Conservation (phyloP, 1,140 invertebrate species). For the Mylabris phalerata region DNA sequence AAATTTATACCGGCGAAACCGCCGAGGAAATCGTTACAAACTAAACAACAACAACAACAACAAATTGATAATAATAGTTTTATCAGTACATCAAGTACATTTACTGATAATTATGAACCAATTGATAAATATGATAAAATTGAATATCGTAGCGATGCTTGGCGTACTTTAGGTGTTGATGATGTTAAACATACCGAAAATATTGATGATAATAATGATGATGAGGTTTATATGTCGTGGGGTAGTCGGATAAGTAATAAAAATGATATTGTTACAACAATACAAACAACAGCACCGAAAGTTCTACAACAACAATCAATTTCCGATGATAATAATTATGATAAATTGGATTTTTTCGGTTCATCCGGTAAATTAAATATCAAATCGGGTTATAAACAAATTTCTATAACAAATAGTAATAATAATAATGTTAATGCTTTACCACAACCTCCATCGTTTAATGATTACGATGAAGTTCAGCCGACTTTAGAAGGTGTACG, state of each 20-base stretch:
- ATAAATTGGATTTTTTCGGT: constrained; percentile 71
- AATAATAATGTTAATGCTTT: not conserved
- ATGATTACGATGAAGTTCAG: constrained; percentile 63
- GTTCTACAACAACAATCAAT: constrained; percentile 26
- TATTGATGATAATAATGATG: constrained; percentile 35
- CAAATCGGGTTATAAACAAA: constrained; percentile 62
- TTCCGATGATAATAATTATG: constrained; percentile 49
- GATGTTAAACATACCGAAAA: constrained; percentile 58
- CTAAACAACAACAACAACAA: not conserved
- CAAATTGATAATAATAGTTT: constrained; percentile 31
- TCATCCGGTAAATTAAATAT: constrained; percentile 60
- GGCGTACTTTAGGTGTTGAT: constrained; percentile 69
- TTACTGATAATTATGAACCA: constrained; percentile 45
- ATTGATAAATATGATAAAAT: constrained; percentile 57
- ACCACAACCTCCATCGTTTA: constrained; percentile 43
- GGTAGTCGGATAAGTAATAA: constrained; percentile 23
- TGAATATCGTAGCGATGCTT: constrained; percentile 63
- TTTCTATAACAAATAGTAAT: constrained; percentile 45
- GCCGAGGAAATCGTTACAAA: constrained; percentile 50
- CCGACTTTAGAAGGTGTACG: constrained; percentile 55
- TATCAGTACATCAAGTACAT: constrained; percentile 35
- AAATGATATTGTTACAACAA: constrained; percentile 8
- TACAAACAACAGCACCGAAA: constrained; percentile 29
- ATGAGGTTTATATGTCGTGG: constrained; percentile 36
- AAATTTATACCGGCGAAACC: constrained; percentile 61